Base-by-base conservation (phyloP, 2,797 vertebrate species). In the Anas flavirostris region DNA sequence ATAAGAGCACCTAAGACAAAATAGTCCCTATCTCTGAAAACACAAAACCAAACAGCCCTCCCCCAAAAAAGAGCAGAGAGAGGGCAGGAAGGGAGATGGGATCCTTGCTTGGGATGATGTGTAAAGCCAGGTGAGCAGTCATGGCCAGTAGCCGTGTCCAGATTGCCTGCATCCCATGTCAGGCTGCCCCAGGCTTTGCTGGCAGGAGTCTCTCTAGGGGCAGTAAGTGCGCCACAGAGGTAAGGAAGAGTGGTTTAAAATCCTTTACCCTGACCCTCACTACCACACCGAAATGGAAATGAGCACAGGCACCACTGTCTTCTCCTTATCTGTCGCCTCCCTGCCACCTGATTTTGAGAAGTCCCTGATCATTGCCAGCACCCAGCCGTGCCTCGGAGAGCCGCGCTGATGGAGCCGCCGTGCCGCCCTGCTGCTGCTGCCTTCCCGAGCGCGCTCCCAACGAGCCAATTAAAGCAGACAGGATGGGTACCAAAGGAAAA, bases 401-500 rank as follows among this genome's bases (percentile, higher is more conserved):
- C 55, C 31, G 16, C 22, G 21, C 26, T 19, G 41, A 75, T 25
- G n/a, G 72, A 83, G 63, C n/a, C 0, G 0, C 21, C 0, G 0
- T 52, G 19, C 53, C 69, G 81, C 63, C 29, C 15, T 69, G 76
- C 70, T 52, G 25, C 74, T 88, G 53, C 56, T 0, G 0, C 10
- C 31, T 69, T 93, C 96, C 88, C 58, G 53, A 87, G 69, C 29
- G 26, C 37, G 41, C 82, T 92, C 72, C 25, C 12, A 74, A 79
- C 52, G 70, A 77, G 48, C 44, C 85, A 96, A 69, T 92, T 91
- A 94, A 74, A 93, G 67, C 66, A 84, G 79, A 79, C 72, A 80
- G 91, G 92, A 85, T 33, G 85, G 69, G 16, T 85, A 94, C 48
- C 68, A 93, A 91, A 91, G 86, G 58, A 53, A 93, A 94, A 94